Conservation (phyloP, 1,140 invertebrate species). For the Triops longicaudatus region DNA sequence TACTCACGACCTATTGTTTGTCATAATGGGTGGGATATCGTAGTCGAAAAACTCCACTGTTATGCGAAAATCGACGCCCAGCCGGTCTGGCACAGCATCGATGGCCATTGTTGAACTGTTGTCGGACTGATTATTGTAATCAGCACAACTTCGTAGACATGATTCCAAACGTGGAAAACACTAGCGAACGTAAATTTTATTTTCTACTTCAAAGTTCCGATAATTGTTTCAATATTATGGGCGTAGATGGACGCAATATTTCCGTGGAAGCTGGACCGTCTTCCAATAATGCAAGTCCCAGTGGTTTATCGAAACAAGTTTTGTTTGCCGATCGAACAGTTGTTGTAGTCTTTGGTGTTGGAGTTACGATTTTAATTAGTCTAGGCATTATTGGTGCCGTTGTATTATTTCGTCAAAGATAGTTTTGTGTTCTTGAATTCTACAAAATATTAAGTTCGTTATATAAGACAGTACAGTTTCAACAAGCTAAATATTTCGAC, state of each 20-base stretch:
- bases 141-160: slow-evolving; percentile 13
- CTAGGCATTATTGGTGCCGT: neutral
- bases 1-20: neutral
- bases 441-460: no score
- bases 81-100: slow-evolving; percentile 12
- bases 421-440: neutral
- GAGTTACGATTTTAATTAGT: neutral
- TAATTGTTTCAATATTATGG: neutral
- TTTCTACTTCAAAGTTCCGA: neutral
- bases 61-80: slow-evolving; percentile 26
- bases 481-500: no score
- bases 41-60: slow-evolving; percentile 26
- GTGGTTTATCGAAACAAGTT: neutral
- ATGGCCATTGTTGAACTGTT: slow-evolving; percentile 26
- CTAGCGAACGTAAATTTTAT: neutral
- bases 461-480: no score
- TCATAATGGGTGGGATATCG: neutral
- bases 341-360: neutral
- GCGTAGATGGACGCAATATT: neutral
- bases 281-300: neutral
- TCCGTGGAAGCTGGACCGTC: neutral
- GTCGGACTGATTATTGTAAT: slow-evolving; percentile 24
- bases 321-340: neutral
- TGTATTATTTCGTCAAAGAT: neutral
- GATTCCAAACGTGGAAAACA: neutral